phyloP scores from a whole-genome alignment of 2,888 invertebrate species.

The Agriopis marginaria region DNA sequence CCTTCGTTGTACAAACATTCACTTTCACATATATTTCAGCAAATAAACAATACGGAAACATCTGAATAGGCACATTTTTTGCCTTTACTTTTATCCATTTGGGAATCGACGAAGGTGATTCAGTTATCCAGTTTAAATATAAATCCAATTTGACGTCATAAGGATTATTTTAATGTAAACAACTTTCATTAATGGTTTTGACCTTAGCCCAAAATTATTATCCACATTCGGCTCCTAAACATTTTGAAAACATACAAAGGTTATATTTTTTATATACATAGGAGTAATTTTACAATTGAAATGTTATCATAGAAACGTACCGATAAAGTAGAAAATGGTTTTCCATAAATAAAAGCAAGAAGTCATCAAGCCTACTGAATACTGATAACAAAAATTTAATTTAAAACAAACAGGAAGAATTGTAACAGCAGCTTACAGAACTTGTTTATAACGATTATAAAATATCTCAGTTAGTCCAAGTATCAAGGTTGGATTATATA shows the following conservation, averaged over 20 bases:
- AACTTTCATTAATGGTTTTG: conserved; percentile 37
- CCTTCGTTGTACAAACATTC: conserved; percentile 64
- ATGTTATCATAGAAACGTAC: background rate
- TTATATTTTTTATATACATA: no score
- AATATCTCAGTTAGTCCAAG: conserved; percentile 76
- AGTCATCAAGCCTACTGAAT: conserved; percentile 13
- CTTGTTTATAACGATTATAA: conserved; percentile 60
- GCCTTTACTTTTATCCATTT: conserved; percentile 65
- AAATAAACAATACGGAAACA: conserved; percentile 74
- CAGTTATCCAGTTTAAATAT: conserved; percentile 48
- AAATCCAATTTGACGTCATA: conserved; percentile 35
- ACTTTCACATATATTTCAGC: conserved; percentile 76
- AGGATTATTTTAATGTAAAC: conserved; percentile 29
- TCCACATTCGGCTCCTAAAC: background rate
- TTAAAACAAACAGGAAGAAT: conserved; percentile 54
- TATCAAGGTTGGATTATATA: conserved; percentile 70
- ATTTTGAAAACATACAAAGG: background rate
- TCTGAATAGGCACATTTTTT: conserved; percentile 63
- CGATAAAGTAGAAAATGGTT: conserved; percentile 14
- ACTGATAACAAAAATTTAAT: conserved; percentile 30
- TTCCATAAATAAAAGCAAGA: conserved; percentile 19
- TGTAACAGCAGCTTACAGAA: conserved; percentile 43
- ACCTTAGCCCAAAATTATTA: conserved; percentile 16
- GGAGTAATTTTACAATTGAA: background rate
- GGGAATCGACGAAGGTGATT: conserved; percentile 68